Evolutionary conservation across 2,797 vertebrate genomes (phyloP).

Genomic region (Pelobates cultripes): DNA sequence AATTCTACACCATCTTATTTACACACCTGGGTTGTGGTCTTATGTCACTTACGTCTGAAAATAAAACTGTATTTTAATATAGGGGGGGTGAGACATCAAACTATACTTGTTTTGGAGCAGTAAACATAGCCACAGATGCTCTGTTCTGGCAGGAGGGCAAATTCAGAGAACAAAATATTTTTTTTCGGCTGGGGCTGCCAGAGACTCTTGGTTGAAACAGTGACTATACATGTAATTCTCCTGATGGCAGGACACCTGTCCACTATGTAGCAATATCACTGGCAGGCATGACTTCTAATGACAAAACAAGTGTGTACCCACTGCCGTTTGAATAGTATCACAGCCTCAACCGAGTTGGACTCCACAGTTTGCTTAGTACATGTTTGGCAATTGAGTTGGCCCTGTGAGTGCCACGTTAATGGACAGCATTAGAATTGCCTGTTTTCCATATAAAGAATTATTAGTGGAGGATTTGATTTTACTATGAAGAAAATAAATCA

Average conservation of each 20-base stretch:
- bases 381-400: neutral
- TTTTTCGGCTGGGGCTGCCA: conserved; percentile 34
- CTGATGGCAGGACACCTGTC: conserved; percentile 48
- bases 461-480: too few relatives aligned
- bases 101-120: neutral
- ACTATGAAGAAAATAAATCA: too few relatives aligned
- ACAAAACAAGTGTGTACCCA: conserved; percentile 11
- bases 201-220: conserved; percentile 25
- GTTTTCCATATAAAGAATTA: neutral
- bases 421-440: neutral
- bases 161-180: conserved; percentile 27
- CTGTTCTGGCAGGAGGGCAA: conserved; percentile 38
- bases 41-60: conserved; percentile 21
- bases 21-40: conserved; percentile 6
- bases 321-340: neutral
- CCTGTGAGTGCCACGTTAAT: neutral
- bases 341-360: neutral
- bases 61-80: neutral
- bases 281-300: conserved; percentile 25
- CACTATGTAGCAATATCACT: conserved; percentile 13
- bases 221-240: conserved; percentile 20
- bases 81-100: neutral
- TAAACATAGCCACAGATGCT: conserved; percentile 35
- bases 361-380: neutral
- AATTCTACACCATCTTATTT: conserved; percentile 38